Base-by-base conservation (phyloP, 2,797 vertebrate genomes). In the Lithobates pipiens region DNA sequence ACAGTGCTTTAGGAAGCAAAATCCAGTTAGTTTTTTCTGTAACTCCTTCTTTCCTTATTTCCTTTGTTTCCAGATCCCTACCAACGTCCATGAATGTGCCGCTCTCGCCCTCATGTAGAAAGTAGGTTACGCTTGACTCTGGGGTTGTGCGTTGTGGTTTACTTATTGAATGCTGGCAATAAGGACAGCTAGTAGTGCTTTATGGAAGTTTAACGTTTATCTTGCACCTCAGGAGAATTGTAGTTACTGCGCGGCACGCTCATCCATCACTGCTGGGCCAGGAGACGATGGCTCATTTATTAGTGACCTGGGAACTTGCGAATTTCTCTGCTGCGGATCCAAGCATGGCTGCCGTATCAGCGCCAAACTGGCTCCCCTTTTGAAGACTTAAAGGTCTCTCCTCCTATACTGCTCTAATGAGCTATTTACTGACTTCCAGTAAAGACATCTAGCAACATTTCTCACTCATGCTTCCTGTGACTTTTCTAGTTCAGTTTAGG, bases 251-350 rank as follows among this genome's bases (percentile, higher is more conserved):
- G 36, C 65, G 71, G 72, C n/a, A 70, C 42, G 73, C 73, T 73
- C 79, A 82, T 86, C 85, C 74, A 86, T 86, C 85, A 86, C 85
- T 44, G 65, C 42, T 73, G 67, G 39, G 46, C 79, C n/a, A 5
- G 15, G 39, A 75, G 72, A 86, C 77, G 85, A 82, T 69, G 79
- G 46, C 85, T 86, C 79, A 81, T 82, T 86, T 86, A 86, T 86
- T 82, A 82, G 79, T 82, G 79, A 82, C 79, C 85, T 82, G 74
- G 80, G 79, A 77, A 77, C 79, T 82, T 16, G 39, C 44, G n/a
- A 76, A 76, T 32, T 82, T 65, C 42, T 76, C 18, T 80, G n/a
- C 32, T 25, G 71, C 29, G 34, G 61, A 80, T 42, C 16, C 57
- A 73, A 80, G 57, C 39, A 80, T 80, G 71, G 69, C 83, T 74